These are phyloP conservation scores for Chloroclysta siterata DNA, from an alignment of 2,888 invertebrate species.

Conservation along the genomic window DNA sequence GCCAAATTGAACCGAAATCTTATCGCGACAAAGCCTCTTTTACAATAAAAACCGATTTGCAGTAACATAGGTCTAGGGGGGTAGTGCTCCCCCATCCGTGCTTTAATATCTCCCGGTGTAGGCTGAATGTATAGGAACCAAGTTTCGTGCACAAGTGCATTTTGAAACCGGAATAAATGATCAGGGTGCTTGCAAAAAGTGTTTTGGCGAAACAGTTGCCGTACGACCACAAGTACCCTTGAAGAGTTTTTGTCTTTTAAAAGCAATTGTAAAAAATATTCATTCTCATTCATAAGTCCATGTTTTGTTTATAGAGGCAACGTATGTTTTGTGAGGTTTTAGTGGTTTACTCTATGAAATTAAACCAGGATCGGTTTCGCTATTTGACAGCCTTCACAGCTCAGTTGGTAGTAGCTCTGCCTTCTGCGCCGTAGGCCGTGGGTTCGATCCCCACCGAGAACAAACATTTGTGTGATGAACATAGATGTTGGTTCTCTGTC, in stretches of 20 bases:
- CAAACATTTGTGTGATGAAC: no score
- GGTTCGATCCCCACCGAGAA: no score
- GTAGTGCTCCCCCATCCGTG: conserved; percentile 40
- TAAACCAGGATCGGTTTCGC: no score
- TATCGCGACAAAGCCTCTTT: conserved; percentile 12
- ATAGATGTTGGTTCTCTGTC: no score
- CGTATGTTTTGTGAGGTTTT: no score
- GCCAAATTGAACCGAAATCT: conserved; percentile 11
- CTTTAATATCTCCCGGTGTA: conserved; percentile 64
- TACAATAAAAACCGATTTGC: conserved; percentile 15
- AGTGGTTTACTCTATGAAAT: no score
- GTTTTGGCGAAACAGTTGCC: conserved; percentile 38
- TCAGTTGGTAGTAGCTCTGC: no score
- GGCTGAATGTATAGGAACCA: conserved; percentile 62
- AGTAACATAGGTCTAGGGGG: conserved; percentile 13
- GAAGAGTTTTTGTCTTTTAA: conserved; percentile 21
- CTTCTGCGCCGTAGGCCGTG: no score
- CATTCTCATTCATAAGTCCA: no score
- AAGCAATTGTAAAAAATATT: conserved; percentile 3
- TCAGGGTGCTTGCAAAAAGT: conserved; percentile 47
- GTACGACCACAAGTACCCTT: conserved; percentile 22
- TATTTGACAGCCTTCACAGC: no score
- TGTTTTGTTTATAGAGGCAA: no score
- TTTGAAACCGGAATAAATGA: conserved; percentile 66
- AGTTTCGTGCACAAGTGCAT: conserved; percentile 70